Evolutionary conservation across 2,888 invertebrate genomes (phyloP).

Genomic region (Ganaspis brasiliensis): DNA sequence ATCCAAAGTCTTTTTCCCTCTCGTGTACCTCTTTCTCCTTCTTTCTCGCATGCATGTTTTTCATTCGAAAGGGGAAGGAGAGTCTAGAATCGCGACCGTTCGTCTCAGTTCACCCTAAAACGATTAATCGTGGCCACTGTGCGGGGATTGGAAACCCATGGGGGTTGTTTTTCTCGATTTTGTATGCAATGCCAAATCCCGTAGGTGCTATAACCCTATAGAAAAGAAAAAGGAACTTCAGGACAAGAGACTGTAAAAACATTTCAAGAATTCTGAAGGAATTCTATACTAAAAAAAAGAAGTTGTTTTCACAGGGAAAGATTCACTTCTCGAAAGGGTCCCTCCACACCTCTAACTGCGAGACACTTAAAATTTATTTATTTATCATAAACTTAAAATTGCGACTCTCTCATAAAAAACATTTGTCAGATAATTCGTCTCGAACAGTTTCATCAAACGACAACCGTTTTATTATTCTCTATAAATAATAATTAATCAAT

Average conservation of each 20-base stretch:
- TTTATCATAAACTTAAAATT: neutral
- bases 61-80: neutral
- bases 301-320: conserved; percentile 10
- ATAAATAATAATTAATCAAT: too few species aligned
- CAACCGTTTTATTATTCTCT: too few species aligned
- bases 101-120: conserved; percentile 37
- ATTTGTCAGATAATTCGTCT: neutral
- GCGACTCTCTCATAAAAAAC: neutral
- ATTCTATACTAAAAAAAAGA: conserved; percentile 23
- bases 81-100: conserved; percentile 29
- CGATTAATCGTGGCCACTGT: conserved; percentile 50
- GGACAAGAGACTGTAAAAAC: conserved; percentile 17
- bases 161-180: conserved; percentile 54
- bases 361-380: conserved; percentile 34
- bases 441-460: neutral
- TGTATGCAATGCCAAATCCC: conserved; percentile 52
- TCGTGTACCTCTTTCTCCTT: neutral
- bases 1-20: neutral
- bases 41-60: neutral
- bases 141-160: conserved; percentile 31
- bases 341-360: neutral
- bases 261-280: neutral
- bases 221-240: neutral
- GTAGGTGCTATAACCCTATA: conserved; percentile 46
- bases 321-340: conserved; percentile 28